Conservation (phyloP, 2,888 invertebrate genomes). For the Dexiosoma caninum region DNA sequence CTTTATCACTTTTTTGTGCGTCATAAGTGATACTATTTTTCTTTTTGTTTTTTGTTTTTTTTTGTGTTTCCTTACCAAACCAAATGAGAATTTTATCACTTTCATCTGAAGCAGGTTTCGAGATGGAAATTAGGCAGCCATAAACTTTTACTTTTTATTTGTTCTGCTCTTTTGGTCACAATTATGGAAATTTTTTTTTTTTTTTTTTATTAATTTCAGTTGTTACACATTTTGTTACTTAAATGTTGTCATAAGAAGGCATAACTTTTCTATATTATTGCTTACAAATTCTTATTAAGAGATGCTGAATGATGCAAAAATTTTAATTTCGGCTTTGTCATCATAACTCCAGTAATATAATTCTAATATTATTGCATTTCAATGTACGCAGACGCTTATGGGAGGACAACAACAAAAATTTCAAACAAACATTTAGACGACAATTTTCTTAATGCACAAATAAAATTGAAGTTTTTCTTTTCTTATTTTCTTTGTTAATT, state of each 20-base stretch:
- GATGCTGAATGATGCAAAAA: no score
- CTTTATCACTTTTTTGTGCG: background rate
- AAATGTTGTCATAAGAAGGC: background rate
- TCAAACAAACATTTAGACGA: no score
- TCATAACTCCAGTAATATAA: background rate
- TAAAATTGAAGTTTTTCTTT: no score
- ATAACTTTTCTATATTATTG: background rate
- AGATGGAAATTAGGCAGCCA: background rate
- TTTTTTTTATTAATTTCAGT: conserved; percentile 29
- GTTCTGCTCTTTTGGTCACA: background rate
- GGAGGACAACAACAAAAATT: no score
- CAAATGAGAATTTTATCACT: conserved; percentile 50
- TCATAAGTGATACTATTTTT: background rate
- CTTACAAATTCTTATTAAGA: background rate
- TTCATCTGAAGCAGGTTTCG: conserved; percentile 35
- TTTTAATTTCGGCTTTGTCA: background rate
- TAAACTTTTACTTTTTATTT: conserved; percentile 36
- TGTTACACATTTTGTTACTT: background rate
- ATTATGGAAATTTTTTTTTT: conserved; percentile 1
- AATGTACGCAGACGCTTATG: no score
- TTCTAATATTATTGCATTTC: background rate
- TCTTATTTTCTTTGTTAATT: no score
- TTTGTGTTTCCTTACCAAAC: background rate
- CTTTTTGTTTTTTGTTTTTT: no score
- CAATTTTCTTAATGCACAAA: no score